Conservation (phyloP, 2,888 invertebrate genomes). For the Trichogramma evanescens region DNA sequence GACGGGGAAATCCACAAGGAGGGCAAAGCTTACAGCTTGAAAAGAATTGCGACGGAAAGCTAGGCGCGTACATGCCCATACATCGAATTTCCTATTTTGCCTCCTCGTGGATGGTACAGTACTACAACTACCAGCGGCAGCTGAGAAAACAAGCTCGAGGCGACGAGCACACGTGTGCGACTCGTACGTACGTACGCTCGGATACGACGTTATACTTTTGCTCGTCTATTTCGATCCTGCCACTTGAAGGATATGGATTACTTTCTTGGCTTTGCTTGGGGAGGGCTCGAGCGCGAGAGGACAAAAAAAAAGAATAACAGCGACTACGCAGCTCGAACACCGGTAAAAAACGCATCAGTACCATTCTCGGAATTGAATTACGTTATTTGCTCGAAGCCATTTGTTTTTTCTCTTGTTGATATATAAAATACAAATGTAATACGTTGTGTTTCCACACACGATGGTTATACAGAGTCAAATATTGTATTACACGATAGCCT, state of each 20-base stretch:
- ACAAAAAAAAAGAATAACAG: too few species aligned
- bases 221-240: not conserved
- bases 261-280: not conserved
- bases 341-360: too few species aligned
- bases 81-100: not conserved
- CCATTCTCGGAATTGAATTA: too few species aligned
- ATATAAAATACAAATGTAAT: too few species aligned
- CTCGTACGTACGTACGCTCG: not conserved
- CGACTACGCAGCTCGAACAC: too few species aligned
- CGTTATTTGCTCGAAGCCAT: too few species aligned
- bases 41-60: not conserved
- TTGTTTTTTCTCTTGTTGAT: too few species aligned
- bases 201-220: too few species aligned
- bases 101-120: too few species aligned
- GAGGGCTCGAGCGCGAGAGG: not conserved
- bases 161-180: slow-evolving; percentile 30
- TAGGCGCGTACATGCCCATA: not conserved
- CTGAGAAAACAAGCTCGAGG: slow-evolving; percentile 44
- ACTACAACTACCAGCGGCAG: slow-evolving; percentile 32
- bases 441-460: too few species aligned
- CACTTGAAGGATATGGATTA: slow-evolving; percentile 6
- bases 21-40: not conserved
- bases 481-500: too few species aligned
- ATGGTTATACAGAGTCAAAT: too few species aligned
- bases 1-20: not conserved